Percentiles rank a stretch among this genome's conserved stretches.
These are phyloP conservation scores for Muschampia plurimacula DNA, from an alignment of 2,888 invertebrate species.

Conservation along the genomic window DNA sequence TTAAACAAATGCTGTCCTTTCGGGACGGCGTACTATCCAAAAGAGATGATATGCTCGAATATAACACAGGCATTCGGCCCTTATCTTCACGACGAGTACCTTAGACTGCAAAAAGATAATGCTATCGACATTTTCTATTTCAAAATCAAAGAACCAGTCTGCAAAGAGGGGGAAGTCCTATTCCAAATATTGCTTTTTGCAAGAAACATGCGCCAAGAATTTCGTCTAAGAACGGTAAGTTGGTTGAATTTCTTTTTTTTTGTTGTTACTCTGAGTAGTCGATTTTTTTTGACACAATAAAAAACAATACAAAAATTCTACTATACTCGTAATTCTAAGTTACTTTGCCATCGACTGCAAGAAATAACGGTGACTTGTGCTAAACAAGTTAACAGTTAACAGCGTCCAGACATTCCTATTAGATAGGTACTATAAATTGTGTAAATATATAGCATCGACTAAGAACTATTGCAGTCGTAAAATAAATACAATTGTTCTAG, in stretches of 20 bases:
- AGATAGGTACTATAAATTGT: too few relatives aligned
- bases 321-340: too few relatives aligned
- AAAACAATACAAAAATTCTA: too few relatives aligned
- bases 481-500: too few relatives aligned
- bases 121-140: constrained; percentile 3
- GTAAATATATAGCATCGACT: too few relatives aligned
- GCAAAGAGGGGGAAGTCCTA: background rate
- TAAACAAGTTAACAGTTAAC: too few relatives aligned
- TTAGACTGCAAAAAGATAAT: constrained; percentile 6
- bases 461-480: too few relatives aligned
- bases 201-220: background rate
- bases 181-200: constrained; percentile 6
- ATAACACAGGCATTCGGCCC: background rate
- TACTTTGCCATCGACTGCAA: too few relatives aligned
- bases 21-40: constrained; percentile 4
- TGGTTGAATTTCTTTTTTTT: background rate
- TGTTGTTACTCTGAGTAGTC: too few relatives aligned
- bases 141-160: background rate
- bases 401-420: too few relatives aligned
- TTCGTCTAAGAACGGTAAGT: constrained; percentile 14
- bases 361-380: too few relatives aligned
- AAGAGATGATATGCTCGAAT: background rate
- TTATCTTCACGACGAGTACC: background rate
- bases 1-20: constrained; percentile 27
- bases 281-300: too few relatives aligned